Percentiles rank a stretch among this genome's conserved stretches.
These are phyloP conservation scores for Nothoprocta perdicaria DNA, from an alignment of 2,113 vertebrate species.

Conservation along the genomic window DNA sequence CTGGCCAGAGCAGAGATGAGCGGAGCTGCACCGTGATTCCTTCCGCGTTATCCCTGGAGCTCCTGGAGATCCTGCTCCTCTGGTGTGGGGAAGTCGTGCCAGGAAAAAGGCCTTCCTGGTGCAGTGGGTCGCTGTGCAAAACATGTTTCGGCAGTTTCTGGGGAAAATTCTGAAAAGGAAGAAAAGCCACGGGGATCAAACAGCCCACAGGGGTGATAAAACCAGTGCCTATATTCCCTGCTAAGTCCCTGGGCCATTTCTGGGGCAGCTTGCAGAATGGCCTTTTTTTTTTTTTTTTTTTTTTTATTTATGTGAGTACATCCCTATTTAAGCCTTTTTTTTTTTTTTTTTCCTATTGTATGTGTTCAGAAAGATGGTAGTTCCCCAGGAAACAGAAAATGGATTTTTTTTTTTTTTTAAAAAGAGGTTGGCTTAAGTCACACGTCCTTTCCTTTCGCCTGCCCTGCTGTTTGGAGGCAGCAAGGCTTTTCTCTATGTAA, in stretches of 20 bases:
- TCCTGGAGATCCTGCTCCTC: background rate
- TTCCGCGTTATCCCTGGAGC: background rate
- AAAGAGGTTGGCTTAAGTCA: background rate
- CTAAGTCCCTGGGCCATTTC: background rate
- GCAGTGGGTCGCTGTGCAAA: background rate
- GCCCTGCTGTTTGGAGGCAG: background rate
- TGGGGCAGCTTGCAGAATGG: background rate
- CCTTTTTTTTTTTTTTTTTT: background rate
- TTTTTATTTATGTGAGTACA: background rate
- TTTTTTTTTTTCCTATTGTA: background rate
- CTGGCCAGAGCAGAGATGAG: rapidly evolving
- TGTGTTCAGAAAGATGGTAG: background rate
- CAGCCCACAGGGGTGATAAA: background rate
- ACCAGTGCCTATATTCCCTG: background rate
- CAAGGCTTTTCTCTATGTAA: background rate
- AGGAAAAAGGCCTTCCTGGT: background rate
- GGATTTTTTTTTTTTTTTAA: no score
- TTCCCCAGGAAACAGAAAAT: background rate
- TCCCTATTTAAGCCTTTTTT: background rate
- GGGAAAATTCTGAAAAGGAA: background rate
- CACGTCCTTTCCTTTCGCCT: background rate
- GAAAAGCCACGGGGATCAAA: background rate
- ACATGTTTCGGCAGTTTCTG: background rate
- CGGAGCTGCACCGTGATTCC: rapidly evolving
- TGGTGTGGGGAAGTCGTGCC: rapidly evolving